Percentiles rank a stretch among this genome's conserved stretches.
These are phyloP conservation scores for Rosalia funebris DNA, from an alignment of 2,888 invertebrate genomes.

Conservation along the genomic window DNA sequence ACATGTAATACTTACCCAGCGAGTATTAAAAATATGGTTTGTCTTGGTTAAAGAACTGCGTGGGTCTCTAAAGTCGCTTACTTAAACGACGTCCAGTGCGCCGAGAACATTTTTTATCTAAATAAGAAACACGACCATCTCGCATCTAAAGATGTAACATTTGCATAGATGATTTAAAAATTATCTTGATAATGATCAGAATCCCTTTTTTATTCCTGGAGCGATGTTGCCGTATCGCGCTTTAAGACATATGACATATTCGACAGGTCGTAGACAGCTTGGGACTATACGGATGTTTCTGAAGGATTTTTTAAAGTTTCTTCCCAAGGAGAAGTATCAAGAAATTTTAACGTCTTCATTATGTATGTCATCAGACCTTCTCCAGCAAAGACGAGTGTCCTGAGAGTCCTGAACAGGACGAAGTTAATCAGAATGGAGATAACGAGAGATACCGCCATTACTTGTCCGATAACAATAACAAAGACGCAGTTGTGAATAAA, in stretches of 20 bases:
- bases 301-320: constrained; percentile 82
- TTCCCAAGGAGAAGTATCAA: constrained; percentile 83
- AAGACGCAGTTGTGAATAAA: constrained; percentile 52
- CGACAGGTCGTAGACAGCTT: constrained; percentile 68
- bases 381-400: constrained; percentile 85
- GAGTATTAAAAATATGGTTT: too few species aligned
- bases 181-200: constrained; percentile 75
- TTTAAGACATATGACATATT: constrained; percentile 85
- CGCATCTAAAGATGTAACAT: too few species aligned
- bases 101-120: too few species aligned
- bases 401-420: constrained; percentile 73
- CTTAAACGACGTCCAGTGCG: too few species aligned
- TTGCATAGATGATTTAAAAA: constrained; percentile 74
- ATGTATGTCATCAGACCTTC: constrained; percentile 88
- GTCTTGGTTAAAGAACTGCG: too few species aligned
- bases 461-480: constrained; percentile 30
- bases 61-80: too few species aligned
- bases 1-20: too few species aligned
- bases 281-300: constrained; percentile 83
- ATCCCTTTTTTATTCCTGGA: constrained; percentile 93
- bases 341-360: constrained; percentile 89
- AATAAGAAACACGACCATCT: too few species aligned
- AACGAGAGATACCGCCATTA: constrained; percentile 55
- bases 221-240: constrained; percentile 91
- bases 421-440: constrained; percentile 58